Conservation (phyloP, 1,140 invertebrate species). For the Drosophila quadrilineata region DNA sequence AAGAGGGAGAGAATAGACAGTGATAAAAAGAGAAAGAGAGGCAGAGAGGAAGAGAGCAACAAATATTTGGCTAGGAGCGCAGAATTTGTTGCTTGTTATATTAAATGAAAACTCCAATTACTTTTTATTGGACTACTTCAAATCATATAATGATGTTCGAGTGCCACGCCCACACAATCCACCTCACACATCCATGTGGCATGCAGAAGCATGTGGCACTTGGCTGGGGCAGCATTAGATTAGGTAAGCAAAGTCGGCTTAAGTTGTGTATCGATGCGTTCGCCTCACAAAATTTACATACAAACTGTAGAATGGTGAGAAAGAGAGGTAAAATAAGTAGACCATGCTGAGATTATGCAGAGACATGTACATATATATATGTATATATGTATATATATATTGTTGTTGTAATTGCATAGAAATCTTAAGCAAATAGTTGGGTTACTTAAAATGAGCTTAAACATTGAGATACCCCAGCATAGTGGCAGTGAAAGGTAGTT, state of each 20-base stretch:
- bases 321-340: neutral
- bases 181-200: neutral
- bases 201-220: neutral
- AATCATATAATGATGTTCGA: conserved; percentile 14
- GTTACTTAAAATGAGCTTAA: neutral
- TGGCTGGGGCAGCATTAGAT: conserved; percentile 12
- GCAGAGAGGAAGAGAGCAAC: neutral
- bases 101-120: conserved; percentile 79
- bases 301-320: neutral
- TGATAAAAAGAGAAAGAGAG: neutral
- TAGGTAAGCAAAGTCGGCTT: conserved; percentile 15
- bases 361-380: neutral
- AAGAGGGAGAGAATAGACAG: neutral
- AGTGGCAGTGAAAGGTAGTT: too few species aligned
- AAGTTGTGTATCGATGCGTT: conserved; percentile 26
- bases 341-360: neutral
- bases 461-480: too few species aligned
- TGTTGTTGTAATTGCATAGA: neutral
- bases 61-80: neutral
- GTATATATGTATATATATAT: neutral
- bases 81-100: conserved; percentile 40
- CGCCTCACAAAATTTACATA: conserved; percentile 12
- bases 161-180: neutral
- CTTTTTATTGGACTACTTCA: conserved; percentile 67
- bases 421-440: neutral